Conservation (phyloP, 2,797 vertebrate species). For the Mastacembelus armatus region DNA sequence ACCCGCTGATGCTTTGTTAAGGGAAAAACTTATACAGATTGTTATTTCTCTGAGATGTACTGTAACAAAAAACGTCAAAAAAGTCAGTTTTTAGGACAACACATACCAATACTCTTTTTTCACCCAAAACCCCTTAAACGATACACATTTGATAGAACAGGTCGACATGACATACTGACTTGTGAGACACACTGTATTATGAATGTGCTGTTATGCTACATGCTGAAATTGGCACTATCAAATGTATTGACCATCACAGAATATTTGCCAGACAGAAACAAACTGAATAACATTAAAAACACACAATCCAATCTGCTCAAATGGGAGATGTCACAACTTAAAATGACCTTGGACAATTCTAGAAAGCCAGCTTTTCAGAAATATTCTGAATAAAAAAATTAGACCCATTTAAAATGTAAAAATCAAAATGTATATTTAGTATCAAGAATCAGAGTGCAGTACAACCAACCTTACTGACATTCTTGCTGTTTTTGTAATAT, state of each 20-base stretch:
- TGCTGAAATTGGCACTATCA: constrained; percentile 26
- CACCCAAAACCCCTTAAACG: not conserved
- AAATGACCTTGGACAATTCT: constrained; percentile 2
- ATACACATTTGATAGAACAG: constrained; percentile 8
- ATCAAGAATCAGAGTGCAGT: constrained; percentile 4
- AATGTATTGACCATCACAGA: constrained; percentile 15
- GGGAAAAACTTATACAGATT: not conserved
- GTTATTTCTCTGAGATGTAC: not conserved
- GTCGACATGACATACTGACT: not conserved
- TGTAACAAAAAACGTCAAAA: not conserved
- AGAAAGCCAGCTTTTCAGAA: not conserved
- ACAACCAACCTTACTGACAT: not conserved
- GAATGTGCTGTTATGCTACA: constrained; percentile 34
- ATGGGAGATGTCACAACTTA: not conserved
- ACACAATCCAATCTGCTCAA: constrained; percentile 17
- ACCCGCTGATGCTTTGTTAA: not conserved
- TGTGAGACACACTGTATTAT: constrained; percentile 21
- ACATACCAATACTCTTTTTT: not conserved
- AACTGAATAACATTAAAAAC: constrained; percentile 29
- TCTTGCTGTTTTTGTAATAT: constrained; percentile 10
- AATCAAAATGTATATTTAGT: not conserved
- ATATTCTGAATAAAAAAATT: not conserved
- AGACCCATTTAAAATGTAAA: not conserved
- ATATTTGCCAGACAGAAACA: constrained; percentile 30
- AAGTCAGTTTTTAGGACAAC: not conserved